These are phyloP conservation scores for Alfaro cultratus DNA, from an alignment of 2,797 vertebrate genomes.

Conservation along the genomic window DNA sequence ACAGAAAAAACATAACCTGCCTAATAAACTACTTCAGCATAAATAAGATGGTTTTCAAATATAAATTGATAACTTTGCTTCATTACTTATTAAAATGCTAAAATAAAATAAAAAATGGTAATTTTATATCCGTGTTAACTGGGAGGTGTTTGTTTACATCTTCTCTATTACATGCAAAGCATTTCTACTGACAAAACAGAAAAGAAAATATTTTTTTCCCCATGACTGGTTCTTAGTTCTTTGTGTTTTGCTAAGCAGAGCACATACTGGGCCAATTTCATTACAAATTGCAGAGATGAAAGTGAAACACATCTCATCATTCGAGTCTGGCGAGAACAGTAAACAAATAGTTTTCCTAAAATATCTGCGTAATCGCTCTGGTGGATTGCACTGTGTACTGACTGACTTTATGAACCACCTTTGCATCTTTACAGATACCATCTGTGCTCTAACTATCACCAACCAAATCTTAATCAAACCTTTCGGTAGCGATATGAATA, in stretches of 20 bases:
- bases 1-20: background rate
- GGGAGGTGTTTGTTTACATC: background rate
- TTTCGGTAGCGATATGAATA: constrained; percentile 11
- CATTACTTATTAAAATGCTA: background rate
- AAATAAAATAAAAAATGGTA: background rate
- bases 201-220: constrained; percentile 22
- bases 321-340: background rate
- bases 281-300: constrained; percentile 35
- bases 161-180: constrained; percentile 8
- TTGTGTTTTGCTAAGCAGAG: constrained; percentile 24
- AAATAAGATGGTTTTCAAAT: background rate
- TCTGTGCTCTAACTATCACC: constrained; percentile 8
- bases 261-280: constrained; percentile 34
- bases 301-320: constrained; percentile 35
- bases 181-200: constrained; percentile 17
- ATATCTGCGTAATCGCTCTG: constrained; percentile 7
- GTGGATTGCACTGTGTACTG: background rate
- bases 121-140: background rate
- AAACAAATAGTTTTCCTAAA: constrained; percentile 26
- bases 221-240: constrained; percentile 8
- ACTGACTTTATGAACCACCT: constrained; percentile 10
- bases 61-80: background rate
- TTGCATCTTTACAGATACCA: constrained; percentile 5
- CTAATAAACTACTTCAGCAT: background rate
- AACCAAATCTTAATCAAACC: constrained; percentile 14